Conservation (phyloP, 2,888 invertebrate species). For the Trachelus stipa region DNA sequence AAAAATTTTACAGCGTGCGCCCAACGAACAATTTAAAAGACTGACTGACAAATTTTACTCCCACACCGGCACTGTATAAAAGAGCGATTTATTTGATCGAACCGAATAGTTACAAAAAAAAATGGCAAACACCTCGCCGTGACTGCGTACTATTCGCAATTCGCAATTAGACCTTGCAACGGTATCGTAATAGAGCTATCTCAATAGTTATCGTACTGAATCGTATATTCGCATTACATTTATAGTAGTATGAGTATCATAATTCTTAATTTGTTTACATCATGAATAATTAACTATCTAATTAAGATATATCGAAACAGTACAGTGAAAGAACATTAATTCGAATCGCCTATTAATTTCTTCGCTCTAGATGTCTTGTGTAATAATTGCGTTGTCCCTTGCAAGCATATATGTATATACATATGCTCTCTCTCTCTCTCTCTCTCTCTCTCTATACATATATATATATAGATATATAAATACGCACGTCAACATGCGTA, state of each 20-base stretch:
- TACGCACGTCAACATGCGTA: constrained; percentile 25
- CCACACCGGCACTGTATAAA: too few relatives aligned
- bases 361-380: constrained; percentile 26
- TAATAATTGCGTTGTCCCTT: constrained; percentile 12
- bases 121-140: constrained; percentile 14
- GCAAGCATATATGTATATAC: constrained; percentile 10
- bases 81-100: too few relatives aligned
- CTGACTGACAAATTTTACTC: neutral
- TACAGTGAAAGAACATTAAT: constrained; percentile 56
- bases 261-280: constrained; percentile 44
- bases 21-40: neutral
- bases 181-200: constrained; percentile 38
- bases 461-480: constrained; percentile 7
- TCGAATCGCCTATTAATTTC: constrained; percentile 41
- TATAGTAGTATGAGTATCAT: constrained; percentile 48
- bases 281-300: constrained; percentile 50
- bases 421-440: neutral
- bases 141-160: constrained; percentile 33
- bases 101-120: constrained; percentile 3
- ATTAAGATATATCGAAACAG: constrained; percentile 56
- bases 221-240: constrained; percentile 42
- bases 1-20: constrained; percentile 9
- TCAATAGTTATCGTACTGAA: constrained; percentile 46
- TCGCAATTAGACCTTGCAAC: constrained; percentile 37
- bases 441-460: neutral